Percentiles rank a stretch among this genome's conserved stretches.
Evolutionary conservation across 2,113 vertebrate species (phyloP).

Genomic region (Dicentrarchus labrax): DNA sequence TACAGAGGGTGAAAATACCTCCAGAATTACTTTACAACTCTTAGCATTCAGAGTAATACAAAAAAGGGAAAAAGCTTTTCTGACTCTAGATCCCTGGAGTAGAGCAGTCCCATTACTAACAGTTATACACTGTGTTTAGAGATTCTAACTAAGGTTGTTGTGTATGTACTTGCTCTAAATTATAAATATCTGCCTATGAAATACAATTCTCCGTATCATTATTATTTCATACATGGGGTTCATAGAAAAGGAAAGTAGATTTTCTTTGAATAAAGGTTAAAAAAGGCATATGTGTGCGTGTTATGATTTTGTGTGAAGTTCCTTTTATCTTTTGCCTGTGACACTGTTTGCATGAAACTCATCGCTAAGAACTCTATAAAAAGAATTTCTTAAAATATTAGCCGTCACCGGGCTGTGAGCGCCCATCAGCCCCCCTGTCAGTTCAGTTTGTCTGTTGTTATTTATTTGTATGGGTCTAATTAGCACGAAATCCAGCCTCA

Average conservation of each 20-base stretch:
- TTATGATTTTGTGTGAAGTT: constrained; percentile 1
- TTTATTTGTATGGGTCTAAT: constrained; percentile 63
- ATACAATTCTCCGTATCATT: background rate
- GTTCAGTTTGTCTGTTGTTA: constrained; percentile 18
- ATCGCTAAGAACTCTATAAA: background rate
- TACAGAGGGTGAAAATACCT: background rate
- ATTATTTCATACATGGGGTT: background rate
- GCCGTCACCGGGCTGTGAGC: constrained; percentile 1
- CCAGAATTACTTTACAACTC: background rate
- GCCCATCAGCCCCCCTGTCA: constrained; percentile 38
- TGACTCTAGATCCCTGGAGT: background rate
- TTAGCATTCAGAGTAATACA: background rate
- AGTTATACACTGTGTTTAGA: too few relatives aligned
- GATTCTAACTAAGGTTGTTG: too few relatives aligned
- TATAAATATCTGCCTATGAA: background rate
- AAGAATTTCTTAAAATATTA: constrained; percentile 33
- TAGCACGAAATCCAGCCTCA: constrained; percentile 22
- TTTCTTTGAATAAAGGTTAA: background rate
- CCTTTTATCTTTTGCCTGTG: constrained; percentile 18
- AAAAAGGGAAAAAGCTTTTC: background rate
- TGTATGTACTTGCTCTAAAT: background rate
- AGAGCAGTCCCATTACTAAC: background rate
- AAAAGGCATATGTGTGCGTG: background rate
- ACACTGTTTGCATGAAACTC: constrained; percentile 17
- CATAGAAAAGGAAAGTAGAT: background rate